Evolutionary conservation across 2,113 vertebrate species (phyloP), one percentile per base, ranked within the genome.

Genomic region (Sinocyclocheilus anshuiensis): DNA sequence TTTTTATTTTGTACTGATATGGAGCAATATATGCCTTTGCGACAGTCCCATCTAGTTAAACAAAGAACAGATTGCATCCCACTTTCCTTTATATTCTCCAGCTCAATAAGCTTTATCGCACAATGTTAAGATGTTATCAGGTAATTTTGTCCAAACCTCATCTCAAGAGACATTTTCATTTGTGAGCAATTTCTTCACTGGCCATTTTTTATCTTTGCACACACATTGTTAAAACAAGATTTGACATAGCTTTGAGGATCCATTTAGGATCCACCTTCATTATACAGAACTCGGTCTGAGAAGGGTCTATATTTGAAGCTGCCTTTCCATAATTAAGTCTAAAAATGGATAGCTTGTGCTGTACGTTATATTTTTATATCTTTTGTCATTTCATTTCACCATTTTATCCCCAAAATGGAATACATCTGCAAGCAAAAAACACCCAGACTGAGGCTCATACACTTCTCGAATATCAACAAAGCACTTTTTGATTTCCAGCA

Each of bases 151-250:
- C 33, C 55, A 24, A 39, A 80, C 11, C 15, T 24, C 6, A 63
- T 80, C 55, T 80, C 20, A 57, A 78, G 77, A 80, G 33, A 77
- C 45, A 33, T 55, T 55, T 53, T 33, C 24, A 77, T 55, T 77
- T 77, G 76, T 55, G 48, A 77, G 48, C 36, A 42, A n/a, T 74
- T 74, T 74, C 71, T 74, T 74, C 71, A 42, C 71, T 74, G 36
- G 36, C 71, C 29, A 11, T 74, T 74, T 39, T 71, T 72, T n/a
- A 42, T 74, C 71, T 74, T 74, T 20, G 4, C 33, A 74, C 71
- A 74, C 36, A 74, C 36, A 22, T 10, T 72, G 13, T 36, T 69
- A 18, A 36, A 74, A 42, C 24, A 11, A 22, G 6, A 72, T n/a
- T 13, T 74, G 71, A 74, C 71, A 74, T 22, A 42, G 36, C 10